Evolutionary conservation across 2,797 vertebrate species (phyloP).

Genomic region (Pristis pectinata): DNA sequence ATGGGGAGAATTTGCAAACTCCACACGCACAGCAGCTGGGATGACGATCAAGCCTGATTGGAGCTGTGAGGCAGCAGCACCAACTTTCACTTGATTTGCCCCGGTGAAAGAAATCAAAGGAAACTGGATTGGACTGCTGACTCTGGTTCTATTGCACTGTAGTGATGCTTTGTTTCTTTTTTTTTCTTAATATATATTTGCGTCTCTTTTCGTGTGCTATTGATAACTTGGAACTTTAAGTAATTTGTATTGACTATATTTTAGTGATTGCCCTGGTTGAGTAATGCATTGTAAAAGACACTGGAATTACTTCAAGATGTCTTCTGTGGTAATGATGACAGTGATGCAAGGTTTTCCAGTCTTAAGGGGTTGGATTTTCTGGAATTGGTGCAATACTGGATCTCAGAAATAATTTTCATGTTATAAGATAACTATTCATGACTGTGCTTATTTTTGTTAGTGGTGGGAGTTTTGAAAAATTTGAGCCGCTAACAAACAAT

Average conservation of each 20-base stretch:
- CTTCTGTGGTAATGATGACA: background rate
- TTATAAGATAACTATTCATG: background rate
- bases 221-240: background rate
- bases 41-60: too few relatives aligned
- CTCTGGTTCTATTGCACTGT: too few relatives aligned
- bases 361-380: background rate
- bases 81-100: too few relatives aligned
- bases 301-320: background rate
- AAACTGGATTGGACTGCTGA: too few relatives aligned
- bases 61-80: too few relatives aligned
- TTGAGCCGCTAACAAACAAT: background rate
- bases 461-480: background rate
- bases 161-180: background rate
- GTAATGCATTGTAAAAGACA: background rate
- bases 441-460: background rate
- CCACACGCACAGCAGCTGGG: too few relatives aligned
- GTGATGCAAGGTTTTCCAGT: background rate
- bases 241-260: background rate
- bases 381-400: background rate
- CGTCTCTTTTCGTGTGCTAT: too few relatives aligned
- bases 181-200: background rate
- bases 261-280: background rate
- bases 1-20: too few relatives aligned
- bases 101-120: too few relatives aligned
- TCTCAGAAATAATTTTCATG: background rate